phyloP scores from a whole-genome alignment of 64 coral and sea anemone genomes.

The Stylophora pistillata region DNA sequence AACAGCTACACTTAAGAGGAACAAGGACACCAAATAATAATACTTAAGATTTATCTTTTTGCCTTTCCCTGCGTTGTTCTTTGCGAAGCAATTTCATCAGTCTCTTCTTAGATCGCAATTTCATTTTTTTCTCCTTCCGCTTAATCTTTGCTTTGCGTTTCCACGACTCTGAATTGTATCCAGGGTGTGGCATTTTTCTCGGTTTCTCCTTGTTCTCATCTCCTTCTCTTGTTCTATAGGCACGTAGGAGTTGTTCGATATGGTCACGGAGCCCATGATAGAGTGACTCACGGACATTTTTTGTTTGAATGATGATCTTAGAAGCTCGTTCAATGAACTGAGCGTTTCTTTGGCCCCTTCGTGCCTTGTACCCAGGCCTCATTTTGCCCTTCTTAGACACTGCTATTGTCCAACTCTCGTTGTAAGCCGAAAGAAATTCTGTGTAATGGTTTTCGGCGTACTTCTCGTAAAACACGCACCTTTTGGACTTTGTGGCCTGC shows the following conservation, averaged over 20 bases:
- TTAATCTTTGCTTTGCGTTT: constrained; percentile 18
- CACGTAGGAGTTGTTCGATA: constrained; percentile 75
- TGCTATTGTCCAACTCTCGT: constrained; percentile 69
- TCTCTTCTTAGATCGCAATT: not conserved
- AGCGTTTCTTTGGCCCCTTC: constrained; percentile 69
- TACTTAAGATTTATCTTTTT: not conserved
- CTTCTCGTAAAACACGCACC: constrained; percentile 89
- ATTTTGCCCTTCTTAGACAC: constrained; percentile 82
- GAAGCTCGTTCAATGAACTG: constrained; percentile 90
- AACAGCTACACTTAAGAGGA: not conserved
- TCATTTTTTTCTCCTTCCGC: constrained; percentile 20
- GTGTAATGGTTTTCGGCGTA: constrained; percentile 80
- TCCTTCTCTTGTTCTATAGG: constrained; percentile 55
- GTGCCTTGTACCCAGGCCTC: constrained; percentile 79
- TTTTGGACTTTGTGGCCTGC: constrained; percentile 61
- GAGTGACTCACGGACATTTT: constrained; percentile 69
- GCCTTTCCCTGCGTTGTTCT: not conserved
- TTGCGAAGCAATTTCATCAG: constrained; percentile 12
- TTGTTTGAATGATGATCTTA: constrained; percentile 82
- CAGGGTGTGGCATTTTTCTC: constrained; percentile 17
- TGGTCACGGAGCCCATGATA: constrained; percentile 71
- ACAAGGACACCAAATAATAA: not conserved
- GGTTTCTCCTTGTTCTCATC: not conserved
- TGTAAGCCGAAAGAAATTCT: constrained; percentile 78
- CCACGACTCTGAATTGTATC: not conserved